Conservation (phyloP, 1,140 invertebrate genomes). For the Drosophila willistoni region DNA sequence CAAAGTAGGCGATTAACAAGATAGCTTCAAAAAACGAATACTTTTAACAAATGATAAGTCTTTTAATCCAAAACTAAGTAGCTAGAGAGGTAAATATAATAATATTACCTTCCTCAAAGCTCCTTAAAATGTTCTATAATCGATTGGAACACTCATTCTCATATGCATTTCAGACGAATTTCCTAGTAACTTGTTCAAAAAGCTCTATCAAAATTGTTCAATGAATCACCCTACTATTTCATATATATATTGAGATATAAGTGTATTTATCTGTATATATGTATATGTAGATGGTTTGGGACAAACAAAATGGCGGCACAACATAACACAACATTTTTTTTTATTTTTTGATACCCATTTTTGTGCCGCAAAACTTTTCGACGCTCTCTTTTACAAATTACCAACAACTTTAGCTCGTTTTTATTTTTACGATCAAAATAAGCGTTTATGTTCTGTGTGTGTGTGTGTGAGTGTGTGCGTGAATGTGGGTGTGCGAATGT, state of each 20-base stretch:
- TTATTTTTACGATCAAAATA: slow-evolving; percentile 66
- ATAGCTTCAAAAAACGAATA: too few relatives aligned
- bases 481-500: neutral
- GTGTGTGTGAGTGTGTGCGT: slow-evolving; percentile 4
- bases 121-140: too few relatives aligned
- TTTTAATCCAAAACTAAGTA: too few relatives aligned
- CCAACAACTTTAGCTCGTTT: slow-evolving; percentile 79
- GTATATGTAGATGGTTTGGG: slow-evolving; percentile 14
- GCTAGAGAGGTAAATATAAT: too few relatives aligned
- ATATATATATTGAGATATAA: slow-evolving; percentile 5
- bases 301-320: slow-evolving; percentile 78
- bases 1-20: too few relatives aligned
- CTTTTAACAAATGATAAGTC: too few relatives aligned
- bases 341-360: slow-evolving; percentile 49
- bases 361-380: slow-evolving; percentile 78
- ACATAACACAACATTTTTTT: slow-evolving; percentile 66
- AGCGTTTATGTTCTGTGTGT: slow-evolving; percentile 51
- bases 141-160: too few relatives aligned
- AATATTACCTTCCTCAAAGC: too few relatives aligned
- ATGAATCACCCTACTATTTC: neutral
- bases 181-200: too few relatives aligned
- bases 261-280: neutral
- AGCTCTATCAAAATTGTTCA: too few relatives aligned
- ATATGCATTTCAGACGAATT: too few relatives aligned
- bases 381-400: slow-evolving; percentile 83